phyloP scores from a whole-genome alignment of 1,140 invertebrate genomes.

The Drosophila varians region DNA sequence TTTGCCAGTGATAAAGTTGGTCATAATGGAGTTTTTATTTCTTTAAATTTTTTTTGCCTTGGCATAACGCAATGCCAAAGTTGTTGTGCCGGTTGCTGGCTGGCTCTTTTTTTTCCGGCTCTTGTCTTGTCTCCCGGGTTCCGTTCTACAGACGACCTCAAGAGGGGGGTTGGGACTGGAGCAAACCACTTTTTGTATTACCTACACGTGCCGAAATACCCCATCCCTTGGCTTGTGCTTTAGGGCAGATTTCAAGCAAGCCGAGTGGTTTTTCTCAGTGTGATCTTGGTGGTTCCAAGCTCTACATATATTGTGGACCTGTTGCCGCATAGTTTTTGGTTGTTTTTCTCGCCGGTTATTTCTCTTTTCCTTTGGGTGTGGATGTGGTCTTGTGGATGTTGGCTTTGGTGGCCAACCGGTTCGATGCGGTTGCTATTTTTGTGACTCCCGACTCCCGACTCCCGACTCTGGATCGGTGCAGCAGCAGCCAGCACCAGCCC shows the following conservation, averaged over 20 bases:
- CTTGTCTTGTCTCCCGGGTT: constrained; percentile 50
- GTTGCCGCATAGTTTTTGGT: constrained; percentile 64
- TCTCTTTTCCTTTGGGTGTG: constrained; percentile 29
- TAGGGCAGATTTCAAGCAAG: no score
- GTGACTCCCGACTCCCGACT: constrained; percentile 9
- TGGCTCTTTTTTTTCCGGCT: constrained; percentile 5
- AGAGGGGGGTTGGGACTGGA: constrained; percentile 66
- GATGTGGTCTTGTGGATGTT: neutral
- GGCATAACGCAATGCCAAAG: constrained; percentile 43
- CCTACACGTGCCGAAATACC: constrained; percentile 9
- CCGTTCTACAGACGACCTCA: constrained; percentile 80
- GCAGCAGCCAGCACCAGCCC: neutral
- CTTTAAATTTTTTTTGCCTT: constrained; percentile 1
- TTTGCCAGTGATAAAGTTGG: no score
- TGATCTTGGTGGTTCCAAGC: constrained; percentile 15
- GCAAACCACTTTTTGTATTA: constrained; percentile 64
- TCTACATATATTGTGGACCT: constrained; percentile 57
- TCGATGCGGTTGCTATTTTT: constrained; percentile 60
- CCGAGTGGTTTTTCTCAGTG: constrained; percentile 3
- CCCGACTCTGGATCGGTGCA: constrained; percentile 21
- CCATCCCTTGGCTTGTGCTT: no score
- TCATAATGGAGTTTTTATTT: constrained; percentile 6
- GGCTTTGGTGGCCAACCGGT: constrained; percentile 44
- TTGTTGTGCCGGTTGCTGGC: constrained; percentile 49
- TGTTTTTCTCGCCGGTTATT: constrained; percentile 16